Evolutionary conservation across 2,888 invertebrate species (phyloP).

Genomic region (Magallana nippona): DNA sequence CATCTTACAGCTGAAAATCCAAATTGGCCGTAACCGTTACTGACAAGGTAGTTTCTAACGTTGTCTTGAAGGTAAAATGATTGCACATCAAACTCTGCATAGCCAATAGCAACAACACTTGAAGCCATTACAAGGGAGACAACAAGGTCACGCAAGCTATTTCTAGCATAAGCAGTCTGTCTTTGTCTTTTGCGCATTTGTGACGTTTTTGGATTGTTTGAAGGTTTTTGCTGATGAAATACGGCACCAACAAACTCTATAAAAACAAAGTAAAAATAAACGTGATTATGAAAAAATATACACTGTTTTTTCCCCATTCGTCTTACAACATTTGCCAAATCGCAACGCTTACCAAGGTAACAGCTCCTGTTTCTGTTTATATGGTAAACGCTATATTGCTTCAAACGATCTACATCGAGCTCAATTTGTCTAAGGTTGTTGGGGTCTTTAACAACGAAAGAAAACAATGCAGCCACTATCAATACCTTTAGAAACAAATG

Average conservation of each 20-base stretch:
- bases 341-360: neutral
- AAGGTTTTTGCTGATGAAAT: neutral
- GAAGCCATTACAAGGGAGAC: slow-evolving; percentile 54
- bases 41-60: slow-evolving; percentile 45
- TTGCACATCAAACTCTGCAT: slow-evolving; percentile 58
- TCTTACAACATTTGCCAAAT: neutral
- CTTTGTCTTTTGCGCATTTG: slow-evolving; percentile 45
- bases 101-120: slow-evolving; percentile 60
- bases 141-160: slow-evolving; percentile 54
- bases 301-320: neutral
- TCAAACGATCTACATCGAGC: neutral
- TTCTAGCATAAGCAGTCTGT: slow-evolving; percentile 53
- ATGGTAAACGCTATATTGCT: neutral
- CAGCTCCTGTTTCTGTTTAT: neutral
- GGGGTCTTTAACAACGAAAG: neutral
- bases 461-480: neutral
- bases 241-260: neutral
- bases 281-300: neutral
- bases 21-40: slow-evolving; percentile 40
- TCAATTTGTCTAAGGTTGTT: neutral
- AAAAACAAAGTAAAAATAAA: neutral
- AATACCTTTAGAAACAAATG: neutral
- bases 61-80: slow-evolving; percentile 56
- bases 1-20: slow-evolving; percentile 44
- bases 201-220: neutral